Evolutionary conservation across 92 coral and sea anemone genomes (phyloP).

Genomic region (Porites cylindrica): DNA sequence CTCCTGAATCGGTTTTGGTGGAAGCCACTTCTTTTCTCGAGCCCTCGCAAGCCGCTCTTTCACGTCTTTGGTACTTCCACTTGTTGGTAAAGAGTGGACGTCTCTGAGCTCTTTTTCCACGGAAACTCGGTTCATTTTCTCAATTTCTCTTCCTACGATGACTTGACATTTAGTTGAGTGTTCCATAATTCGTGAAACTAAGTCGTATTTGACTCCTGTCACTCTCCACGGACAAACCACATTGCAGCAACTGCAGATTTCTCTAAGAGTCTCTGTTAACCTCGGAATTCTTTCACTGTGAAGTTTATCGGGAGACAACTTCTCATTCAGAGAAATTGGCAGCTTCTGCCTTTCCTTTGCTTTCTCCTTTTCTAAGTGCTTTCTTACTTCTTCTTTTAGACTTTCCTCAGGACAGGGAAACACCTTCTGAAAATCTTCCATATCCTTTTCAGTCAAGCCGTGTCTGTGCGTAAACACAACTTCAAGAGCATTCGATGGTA

Average conservation of each 20-base stretch:
- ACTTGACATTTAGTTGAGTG: slow-evolving; percentile 27
- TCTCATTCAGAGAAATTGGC: slow-evolving; percentile 33
- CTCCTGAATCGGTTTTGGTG: neutral
- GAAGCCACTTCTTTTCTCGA: slow-evolving; percentile 26
- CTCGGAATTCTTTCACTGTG: slow-evolving; percentile 36
- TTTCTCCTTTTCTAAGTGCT: slow-evolving; percentile 44
- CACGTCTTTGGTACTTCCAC: slow-evolving; percentile 24
- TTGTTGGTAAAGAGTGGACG: slow-evolving; percentile 37
- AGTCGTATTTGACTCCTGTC: slow-evolving; percentile 64
- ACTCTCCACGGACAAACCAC: slow-evolving; percentile 50
- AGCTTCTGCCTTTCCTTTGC: slow-evolving; percentile 23
- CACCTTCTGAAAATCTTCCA: slow-evolving; percentile 14
- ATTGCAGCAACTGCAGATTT: slow-evolving; percentile 49
- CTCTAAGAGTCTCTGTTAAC: slow-evolving; percentile 43
- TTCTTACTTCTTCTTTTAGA: slow-evolving; percentile 43
- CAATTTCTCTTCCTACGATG: slow-evolving; percentile 8
- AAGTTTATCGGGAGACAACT: slow-evolving; percentile 48
- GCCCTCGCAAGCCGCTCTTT: slow-evolving; percentile 36
- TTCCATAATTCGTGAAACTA: slow-evolving; percentile 67
- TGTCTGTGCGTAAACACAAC: slow-evolving; percentile 32
- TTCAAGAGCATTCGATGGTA: slow-evolving; percentile 46
- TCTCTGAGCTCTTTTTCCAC: slow-evolving; percentile 23
- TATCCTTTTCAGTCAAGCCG: slow-evolving; percentile 31
- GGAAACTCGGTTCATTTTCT: slow-evolving; percentile 4
- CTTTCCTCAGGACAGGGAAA: slow-evolving; percentile 59